Evolutionary conservation across 1,140 invertebrate species (phyloP), one percentile per base, ranked within the genome.

Genomic region (Bombus confusus): DNA sequence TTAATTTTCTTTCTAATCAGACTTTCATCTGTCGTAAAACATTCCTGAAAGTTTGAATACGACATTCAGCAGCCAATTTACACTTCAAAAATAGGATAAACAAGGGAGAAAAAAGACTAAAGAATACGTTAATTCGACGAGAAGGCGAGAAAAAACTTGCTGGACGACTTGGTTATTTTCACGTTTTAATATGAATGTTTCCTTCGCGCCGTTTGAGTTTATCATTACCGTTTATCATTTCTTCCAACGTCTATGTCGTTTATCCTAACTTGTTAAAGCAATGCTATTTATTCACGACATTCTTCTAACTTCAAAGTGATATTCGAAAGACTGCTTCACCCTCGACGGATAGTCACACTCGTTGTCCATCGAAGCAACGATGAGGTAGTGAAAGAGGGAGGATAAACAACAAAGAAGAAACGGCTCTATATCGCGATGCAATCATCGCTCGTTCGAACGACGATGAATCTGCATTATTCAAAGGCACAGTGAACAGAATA

Each of bases 401-500:
- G 28, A 52, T 39, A 79, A 62, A 59, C 59, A 41, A 31, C 28
- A 52, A 80, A 80, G 76, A 83, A 87, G 71, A 87, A 86, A 68
- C 73, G 80, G 85, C 47, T 82, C 80, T 88, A 90, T 90, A 90
- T 90, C 88, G 83, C 86, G 86, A 88, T 90, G 69, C 89, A 90
- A 90, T 90, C 89, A 90, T 90, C 89, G 75, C 77, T 77, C 72
- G 86, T 82, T 78, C 62, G 39, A 88, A 74, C 85, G 71, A 79
- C 66, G 87, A 90, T 90, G 89, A 90, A 90, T 90, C 88, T 90
- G 89, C 89, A 88, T 84, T 90, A 90, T 90, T 90, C 77, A 68
- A 80, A 86, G 88, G 66, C 75, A 78, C 81, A 62, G 57, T 66
- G 87, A 83, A 85, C 68, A 81, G 57, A 76, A 69, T 66, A 68